Evolutionary conservation across 2,113 vertebrate genomes (phyloP), one percentile per base, ranked within the genome.

Genomic region (Grantiella picta): DNA sequence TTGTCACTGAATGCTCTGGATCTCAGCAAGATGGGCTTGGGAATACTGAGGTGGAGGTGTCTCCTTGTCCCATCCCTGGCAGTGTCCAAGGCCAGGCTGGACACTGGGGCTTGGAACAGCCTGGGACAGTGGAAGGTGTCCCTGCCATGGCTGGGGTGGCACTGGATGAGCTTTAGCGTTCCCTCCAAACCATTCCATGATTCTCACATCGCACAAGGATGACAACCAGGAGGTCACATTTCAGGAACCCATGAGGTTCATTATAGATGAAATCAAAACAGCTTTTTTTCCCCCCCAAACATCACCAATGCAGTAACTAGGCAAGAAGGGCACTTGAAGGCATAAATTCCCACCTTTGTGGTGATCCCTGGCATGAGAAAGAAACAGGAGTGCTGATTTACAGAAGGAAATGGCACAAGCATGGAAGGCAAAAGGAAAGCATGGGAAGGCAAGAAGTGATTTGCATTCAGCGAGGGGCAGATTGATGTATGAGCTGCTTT

Each of bases 91-190:
- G 45, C 14, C 38, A 38, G 54, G 54, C 0, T 49, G 82, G 82
- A 10, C 6, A 15, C 1, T 61, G 42, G 10, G 59, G 57, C 25
- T 85, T 7, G 63, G 61, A 50, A n/a, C 61, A 57, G 23, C 44
- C 40, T 28, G 84, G 45, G 8, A 11, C 35, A n/a, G 49, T 7
- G 56, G 75, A 0, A 71, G 40, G 11, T 17, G 75, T 49, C 42
- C 65, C 75, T 79, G 57, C 49, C 27, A 15, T 3, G 56, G n/a
- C 65, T 24, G 56, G 56, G 54, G 5, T 22, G 64, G 27, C 18
- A 7, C 27, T 45, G 54, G 73, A 1, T 28, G 54, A 17, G 17
- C 1, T 64, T 0, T n/a, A 0, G 7, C 28, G 23, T 47, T 23
- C 50, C 50, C 23, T 31, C 65, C 42, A 25, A 64, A 17, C n/a